A percentile compares a stretch with the other conserved stretches of the same genome.
These are phyloP conservation scores for Hylia prasina DNA, from an alignment of 2,113 vertebrate species.

Conservation along the genomic window DNA sequence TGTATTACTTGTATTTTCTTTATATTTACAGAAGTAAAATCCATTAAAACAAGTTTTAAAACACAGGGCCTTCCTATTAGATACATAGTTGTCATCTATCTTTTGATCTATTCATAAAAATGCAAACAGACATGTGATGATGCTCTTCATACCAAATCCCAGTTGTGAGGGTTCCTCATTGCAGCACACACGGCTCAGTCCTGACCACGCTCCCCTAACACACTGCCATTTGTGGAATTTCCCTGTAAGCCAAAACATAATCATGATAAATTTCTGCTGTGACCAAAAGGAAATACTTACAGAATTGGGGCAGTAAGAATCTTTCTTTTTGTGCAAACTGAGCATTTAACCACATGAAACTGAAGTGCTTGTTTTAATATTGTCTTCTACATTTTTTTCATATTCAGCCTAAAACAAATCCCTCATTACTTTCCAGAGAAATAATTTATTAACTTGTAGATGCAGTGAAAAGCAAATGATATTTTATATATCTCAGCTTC, in stretches of 20 bases:
- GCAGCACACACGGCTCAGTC: background rate
- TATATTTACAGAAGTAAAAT: background rate
- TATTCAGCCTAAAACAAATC: background rate
- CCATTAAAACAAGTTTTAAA: background rate
- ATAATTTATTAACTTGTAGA: background rate
- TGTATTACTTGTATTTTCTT: background rate
- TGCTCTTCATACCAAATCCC: background rate
- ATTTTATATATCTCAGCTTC: background rate
- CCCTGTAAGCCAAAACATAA: background rate
- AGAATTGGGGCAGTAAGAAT: background rate
- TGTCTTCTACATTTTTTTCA: background rate
- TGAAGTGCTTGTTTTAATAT: background rate
- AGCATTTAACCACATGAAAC: background rate
- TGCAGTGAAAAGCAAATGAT: background rate
- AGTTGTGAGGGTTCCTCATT: background rate
- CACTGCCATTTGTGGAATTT: background rate
- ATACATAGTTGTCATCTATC: background rate
- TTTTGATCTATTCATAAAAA: background rate
- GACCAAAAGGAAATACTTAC: background rate
- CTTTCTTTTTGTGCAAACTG: background rate
- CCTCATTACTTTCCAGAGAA: background rate
- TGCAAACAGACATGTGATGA: background rate
- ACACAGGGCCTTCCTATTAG: background rate
- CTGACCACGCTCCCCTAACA: background rate
- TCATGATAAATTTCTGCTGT: background rate